These are phyloP conservation scores for Grus americana DNA, from an alignment of 2,113 vertebrate genomes.

Conservation along the genomic window DNA sequence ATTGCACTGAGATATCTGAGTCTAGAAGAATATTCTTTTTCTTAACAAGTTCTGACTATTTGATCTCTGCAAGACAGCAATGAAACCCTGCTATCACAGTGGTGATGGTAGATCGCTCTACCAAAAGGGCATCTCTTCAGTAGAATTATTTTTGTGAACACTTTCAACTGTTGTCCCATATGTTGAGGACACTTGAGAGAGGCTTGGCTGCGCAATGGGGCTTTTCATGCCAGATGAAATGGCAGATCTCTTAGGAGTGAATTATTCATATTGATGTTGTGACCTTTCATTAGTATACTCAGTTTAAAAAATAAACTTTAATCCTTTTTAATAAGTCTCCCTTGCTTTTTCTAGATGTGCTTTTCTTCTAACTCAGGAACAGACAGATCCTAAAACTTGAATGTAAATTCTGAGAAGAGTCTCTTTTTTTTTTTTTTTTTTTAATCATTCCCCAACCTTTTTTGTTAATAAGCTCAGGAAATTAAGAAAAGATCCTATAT, in stretches of 20 bases:
- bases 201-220: neutral
- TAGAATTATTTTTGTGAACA: slow-evolving; percentile 10
- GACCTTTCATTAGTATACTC: slow-evolving; percentile 24
- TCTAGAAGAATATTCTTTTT: neutral
- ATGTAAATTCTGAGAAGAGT: neutral
- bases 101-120: neutral
- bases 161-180: slow-evolving; percentile 6
- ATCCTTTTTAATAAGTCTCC: neutral
- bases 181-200: neutral
- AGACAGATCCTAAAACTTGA: neutral
- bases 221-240: slow-evolving; percentile 34
- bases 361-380: neutral
- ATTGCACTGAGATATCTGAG: neutral
- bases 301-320: slow-evolving; percentile 19
- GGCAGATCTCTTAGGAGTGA: slow-evolving; percentile 10
- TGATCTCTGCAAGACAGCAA: neutral
- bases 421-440: neutral
- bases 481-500: neutral
- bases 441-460: neutral
- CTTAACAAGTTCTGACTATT: slow-evolving; percentile 1
- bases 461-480: neutral
- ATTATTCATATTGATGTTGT: neutral
- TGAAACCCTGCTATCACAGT: neutral
- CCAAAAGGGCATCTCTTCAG: neutral
- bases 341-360: neutral